These are phyloP conservation scores for Saccopteryx bilineata DNA, from an alignment of 2,113 vertebrate species.

Conservation along the genomic window DNA sequence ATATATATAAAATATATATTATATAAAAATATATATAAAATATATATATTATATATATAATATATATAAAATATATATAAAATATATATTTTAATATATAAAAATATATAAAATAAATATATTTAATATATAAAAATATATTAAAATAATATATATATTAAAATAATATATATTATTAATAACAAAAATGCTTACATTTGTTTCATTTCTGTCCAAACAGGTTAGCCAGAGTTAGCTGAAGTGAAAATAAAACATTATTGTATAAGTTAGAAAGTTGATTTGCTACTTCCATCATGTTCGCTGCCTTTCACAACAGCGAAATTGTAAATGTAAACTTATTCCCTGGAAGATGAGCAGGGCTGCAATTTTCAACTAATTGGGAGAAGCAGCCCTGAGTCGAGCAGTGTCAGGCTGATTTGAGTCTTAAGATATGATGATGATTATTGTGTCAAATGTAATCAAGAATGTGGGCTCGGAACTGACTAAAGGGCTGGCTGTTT, in stretches of 20 bases:
- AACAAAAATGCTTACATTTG: neutral
- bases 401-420: slow-evolving; percentile 86
- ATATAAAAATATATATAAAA: too few species aligned
- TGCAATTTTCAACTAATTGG: slow-evolving; percentile 88
- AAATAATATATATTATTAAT: neutral
- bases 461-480: slow-evolving; percentile 82
- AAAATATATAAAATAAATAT: too few species aligned
- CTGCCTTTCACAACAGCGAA: slow-evolving; percentile 76
- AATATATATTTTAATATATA: too few species aligned
- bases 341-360: slow-evolving; percentile 78
- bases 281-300: slow-evolving; percentile 55
- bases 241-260: slow-evolving; percentile 77
- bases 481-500: slow-evolving; percentile 82
- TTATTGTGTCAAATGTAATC: slow-evolving; percentile 89
- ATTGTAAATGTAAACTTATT: slow-evolving; percentile 82
- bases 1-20: too few species aligned
- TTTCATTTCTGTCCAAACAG: slow-evolving; percentile 60
- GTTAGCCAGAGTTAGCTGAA: slow-evolving; percentile 61
- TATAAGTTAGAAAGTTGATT: slow-evolving; percentile 77
- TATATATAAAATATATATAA: too few species aligned
- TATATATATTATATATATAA: too few species aligned
- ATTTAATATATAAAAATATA: too few species aligned
- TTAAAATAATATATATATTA: too few species aligned
- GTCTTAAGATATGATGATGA: slow-evolving; percentile 86
- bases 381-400: slow-evolving; percentile 85